Evolutionary conservation across 2,797 vertebrate genomes (phyloP).

Genomic region (Microctenopoma stevenorrisi): DNA sequence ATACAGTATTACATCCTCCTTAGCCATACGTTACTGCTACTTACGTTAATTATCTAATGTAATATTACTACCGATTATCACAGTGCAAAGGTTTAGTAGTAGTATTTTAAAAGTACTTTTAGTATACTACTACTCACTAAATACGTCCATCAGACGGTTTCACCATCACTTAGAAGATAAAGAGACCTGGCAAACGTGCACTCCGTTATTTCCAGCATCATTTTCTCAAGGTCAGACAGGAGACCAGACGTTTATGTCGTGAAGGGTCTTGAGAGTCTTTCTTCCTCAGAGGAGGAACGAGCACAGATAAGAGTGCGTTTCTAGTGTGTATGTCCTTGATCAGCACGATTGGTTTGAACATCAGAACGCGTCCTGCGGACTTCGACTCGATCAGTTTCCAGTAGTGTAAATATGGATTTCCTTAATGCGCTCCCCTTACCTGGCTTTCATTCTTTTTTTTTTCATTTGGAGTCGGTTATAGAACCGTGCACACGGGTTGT

Average conservation of each 20-base stretch:
- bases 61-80: too few species aligned
- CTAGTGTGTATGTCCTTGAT: conserved; percentile 57
- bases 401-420: conserved; percentile 74
- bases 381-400: conserved; percentile 68
- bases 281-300: conserved; percentile 22
- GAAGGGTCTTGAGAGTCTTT: conserved; percentile 14
- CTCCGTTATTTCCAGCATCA: not conserved
- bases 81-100: too few species aligned
- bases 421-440: conserved; percentile 69
- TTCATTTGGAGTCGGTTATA: conserved; percentile 42
- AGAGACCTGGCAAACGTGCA: conserved; percentile 7
- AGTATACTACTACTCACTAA: too few species aligned
- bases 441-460: conserved; percentile 39
- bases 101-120: too few species aligned
- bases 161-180: too few species aligned
- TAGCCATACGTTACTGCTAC: too few species aligned
- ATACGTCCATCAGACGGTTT: too few species aligned
- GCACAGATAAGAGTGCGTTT: not conserved
- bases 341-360: conserved; percentile 62
- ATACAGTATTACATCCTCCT: too few species aligned
- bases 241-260: conserved; percentile 10
- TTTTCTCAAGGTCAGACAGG: conserved; percentile 27
- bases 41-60: too few species aligned
- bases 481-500: conserved; percentile 19
- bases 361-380: conserved; percentile 64